These are phyloP conservation scores for Patella vulgata DNA, from an alignment of 1,140 invertebrate genomes.

Conservation along the genomic window DNA sequence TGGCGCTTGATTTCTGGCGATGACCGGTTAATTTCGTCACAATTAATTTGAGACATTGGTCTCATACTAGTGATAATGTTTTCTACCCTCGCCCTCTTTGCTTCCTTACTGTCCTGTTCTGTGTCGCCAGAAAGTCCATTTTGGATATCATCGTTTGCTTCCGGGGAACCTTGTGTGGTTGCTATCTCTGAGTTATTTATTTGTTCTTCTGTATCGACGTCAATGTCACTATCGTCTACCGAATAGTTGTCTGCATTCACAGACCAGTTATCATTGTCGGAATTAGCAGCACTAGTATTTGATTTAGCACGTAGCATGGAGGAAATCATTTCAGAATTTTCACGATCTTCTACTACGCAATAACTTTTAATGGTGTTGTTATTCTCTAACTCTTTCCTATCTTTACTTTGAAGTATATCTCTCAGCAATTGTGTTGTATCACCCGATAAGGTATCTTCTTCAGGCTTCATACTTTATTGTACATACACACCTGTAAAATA, in stretches of 20 bases:
- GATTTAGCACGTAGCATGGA: conserved; percentile 9
- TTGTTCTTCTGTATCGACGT: conserved; percentile 25
- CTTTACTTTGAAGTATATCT: conserved; percentile 68
- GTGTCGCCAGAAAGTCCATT: conserved; percentile 42
- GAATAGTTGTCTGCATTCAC: conserved; percentile 40
- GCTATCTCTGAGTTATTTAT: conserved; percentile 24
- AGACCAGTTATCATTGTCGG: conserved; percentile 27
- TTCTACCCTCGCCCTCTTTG: conserved; percentile 91
- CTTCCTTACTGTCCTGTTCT: conserved; percentile 70
- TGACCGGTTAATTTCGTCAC: conserved; percentile 27
- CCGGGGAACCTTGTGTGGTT: background rate
- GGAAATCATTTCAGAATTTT: conserved; percentile 41
- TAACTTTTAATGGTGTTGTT: conserved; percentile 66
- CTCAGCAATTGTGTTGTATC: conserved; percentile 66
- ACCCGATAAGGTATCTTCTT: conserved; percentile 34
- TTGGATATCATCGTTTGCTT: conserved; percentile 4
- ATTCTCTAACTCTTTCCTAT: conserved; percentile 71
- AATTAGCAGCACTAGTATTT: conserved; percentile 30
- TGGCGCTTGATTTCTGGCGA: conserved; percentile 79
- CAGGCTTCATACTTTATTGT: conserved; percentile 27
- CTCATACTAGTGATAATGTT: conserved; percentile 94
- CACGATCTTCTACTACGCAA: conserved; percentile 61
- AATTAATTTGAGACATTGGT: conserved; percentile 75
- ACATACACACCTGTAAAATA: background rate
- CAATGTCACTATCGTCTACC: conserved; percentile 41